Base-by-base conservation (phyloP, 1,140 invertebrate genomes). In the Campoletis sonorensis region DNA sequence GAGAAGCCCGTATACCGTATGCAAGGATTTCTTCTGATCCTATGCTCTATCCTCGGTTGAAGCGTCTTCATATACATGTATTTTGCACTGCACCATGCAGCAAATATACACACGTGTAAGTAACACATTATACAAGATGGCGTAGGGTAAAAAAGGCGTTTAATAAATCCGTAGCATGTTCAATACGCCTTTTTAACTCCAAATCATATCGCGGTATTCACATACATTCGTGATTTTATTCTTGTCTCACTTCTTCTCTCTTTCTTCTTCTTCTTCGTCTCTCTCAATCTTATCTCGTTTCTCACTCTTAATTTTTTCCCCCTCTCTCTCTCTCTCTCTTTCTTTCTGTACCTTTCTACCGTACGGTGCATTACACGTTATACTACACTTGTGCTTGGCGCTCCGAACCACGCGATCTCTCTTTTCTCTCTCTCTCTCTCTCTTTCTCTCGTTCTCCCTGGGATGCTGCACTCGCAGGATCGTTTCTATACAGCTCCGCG, bases 361-460 rank as follows among this genome's bases (percentile, higher is more conserved):
- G 73, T 58, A 71, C 79, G 67, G 64, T 72, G 85, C 84, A 86
- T 88, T 89, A 86, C 85, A 88, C 82, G 86, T 84, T 83, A 84
- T 87, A 77, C 75, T 77, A 86, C 85, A 86, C 84, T 88, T 85
- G 84, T 82, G 84, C 84, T 73, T 87, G 85, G 86, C 85, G 86
- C 77, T 72, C 40, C 61, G 70, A 75, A 68, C 40, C 75, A 10
- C 80, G 80, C 82, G 82, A 84, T 8, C 40, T 45, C 40, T 45
- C 68, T n/a, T 23, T 18, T 30, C 30, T 75, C 40, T 45, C 40
- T 45, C 40, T 45, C 68, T n/a, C 68, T 18, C 68, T 30, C 68
- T 75, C 40, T 45, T 45, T 45, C 40, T 11, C 40, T 21, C 30
- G 2, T 11, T 45, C 40, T 45, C 68, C 40, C 11, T 45, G n/a